Evolutionary conservation across 2,888 invertebrate genomes (phyloP), one percentile per base, ranked within the genome.

Genomic region (Leptarthrus brevirostris): DNA sequence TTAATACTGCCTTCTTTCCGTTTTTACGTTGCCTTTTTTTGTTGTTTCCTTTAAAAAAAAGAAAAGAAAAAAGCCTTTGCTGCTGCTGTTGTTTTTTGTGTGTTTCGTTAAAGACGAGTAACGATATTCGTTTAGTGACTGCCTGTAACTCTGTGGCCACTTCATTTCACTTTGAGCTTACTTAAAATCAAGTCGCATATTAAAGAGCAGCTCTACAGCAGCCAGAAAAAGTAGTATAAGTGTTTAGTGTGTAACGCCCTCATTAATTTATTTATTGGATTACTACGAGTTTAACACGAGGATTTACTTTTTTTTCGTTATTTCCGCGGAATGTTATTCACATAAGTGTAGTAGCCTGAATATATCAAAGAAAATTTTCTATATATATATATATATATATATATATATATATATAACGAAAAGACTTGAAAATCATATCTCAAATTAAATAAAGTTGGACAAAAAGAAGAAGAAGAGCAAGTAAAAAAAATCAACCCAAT

Each of bases 81-180:
- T 69, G 52, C 69, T 69, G 69, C 52, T 69, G 53, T 71, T 71
- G 71, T 71, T 71, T 53, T 71, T 71, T 52, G 53, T 71, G 53
- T 71, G 40, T 71, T 71, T 34, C 52, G 34, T 36, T 71, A 71
- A 71, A 71, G 71, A 71, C 71, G 71, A 71, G 54, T 71, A 71
- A 71, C 71, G 71, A 71, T 71, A 71, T 71, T 54, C 71, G 71
- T 71, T 71, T 71, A 71, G 71, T 54, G 71, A 71, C 71, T 71
- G 71, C 54, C 54, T 69, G 34, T 69, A 40, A 71, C 40, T 54
- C 52, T 71, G 54, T 54, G 71, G 71, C 71, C 71, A 71, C 69
- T 71, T 71, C 71, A 71, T 71, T 71, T 54, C 71, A 71, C 53
- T 53, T 71, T 71, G 54, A 54, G 71, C 53, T 54, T 40, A 71